Evolutionary conservation across 2,797 vertebrate genomes (phyloP), one percentile per base, ranked within the genome.

Genomic region (Phoebastria nigripes): DNA sequence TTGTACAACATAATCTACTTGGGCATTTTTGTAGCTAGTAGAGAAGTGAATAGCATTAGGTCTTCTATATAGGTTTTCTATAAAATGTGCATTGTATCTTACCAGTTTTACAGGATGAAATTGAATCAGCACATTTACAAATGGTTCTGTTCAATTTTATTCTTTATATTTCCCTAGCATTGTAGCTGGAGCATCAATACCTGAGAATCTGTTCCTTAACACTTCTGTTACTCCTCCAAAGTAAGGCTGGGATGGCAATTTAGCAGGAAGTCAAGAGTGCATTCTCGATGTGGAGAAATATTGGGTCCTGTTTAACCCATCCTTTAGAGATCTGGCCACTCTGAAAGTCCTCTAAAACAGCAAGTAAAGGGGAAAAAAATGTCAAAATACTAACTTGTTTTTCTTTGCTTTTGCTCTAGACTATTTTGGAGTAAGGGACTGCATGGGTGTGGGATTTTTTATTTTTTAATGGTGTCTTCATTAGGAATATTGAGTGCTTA

Each of bases 371-470:
- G 41, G 3, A 5, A 7, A 12, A 62, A 82, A 21, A 4, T 1
- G 47, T 63, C 49, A 69, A 56, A 58, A 78, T 67, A 8, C 2
- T 4, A 21, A 8, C 7, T 62, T 49, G 4, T 4, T 90, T 86
- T 78, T 13, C 3, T 61, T 79, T 71, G 8, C 33, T 74, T 35
- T 85, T 5, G 0, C 15, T 73, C 6, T 10, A 25, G 26, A 33
- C 2, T 4, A 37, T 31, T 78, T 55, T 56, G 6, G 7, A 71
- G 37, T 46, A 67, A 24, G 15, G 6, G 5, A n/a, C 15, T 84
- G 15, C 25, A 17, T 41, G 41, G 21, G 1, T 22, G 8, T 25
- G 29, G 5, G 2, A 0, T 0, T 17, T 46, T 33, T 46, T 42
- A 10, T 39, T 76, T 63, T 82, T 87, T 71, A 72, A 42, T 69